Evolutionary conservation across 2,113 vertebrate species (phyloP), one percentile per base, ranked within the genome.

Genomic region (Octodon degus): DNA sequence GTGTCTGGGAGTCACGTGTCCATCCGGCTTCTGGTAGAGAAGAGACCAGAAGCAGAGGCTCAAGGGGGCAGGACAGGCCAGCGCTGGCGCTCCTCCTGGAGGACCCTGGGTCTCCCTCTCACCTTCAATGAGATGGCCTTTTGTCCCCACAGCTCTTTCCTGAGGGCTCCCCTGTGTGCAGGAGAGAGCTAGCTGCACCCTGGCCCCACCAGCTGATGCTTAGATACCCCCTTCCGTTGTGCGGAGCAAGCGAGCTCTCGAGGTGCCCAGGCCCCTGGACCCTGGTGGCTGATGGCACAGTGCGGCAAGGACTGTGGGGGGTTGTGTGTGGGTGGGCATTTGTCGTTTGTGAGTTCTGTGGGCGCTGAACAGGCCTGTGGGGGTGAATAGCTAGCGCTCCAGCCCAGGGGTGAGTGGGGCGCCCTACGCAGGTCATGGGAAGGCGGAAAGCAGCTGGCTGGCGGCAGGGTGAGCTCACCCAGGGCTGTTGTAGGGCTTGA

Each of bases 111-210:
- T 34, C 34, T 24, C 0, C 7, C 20, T n/a, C 17, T 43, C 68
- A 5, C 0, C 30, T 2, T 24, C 0, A 0, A 47, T 3, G 0
- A 3, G 1, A 0, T 30, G 30, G 9, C n/a, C 0, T 47, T 47
- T 16, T 34, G 63, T 58, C 43, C 2, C 9, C 37, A 25, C 2
- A 0, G 0, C n/a, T n/a, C 32, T 77, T 53, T 79, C 27, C 32
- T 19, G 11, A 24, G 32, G 72, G 25, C 37, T 4, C 20, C 24
- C 25, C 53, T 17, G 27, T 2, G 8, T 43, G 5, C 2, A 0
- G 55, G 55, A 55, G 2, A 0, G 81, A 32, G 8, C 24, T 1
- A 43, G 40, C 40, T 13, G 79, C 12, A 0, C 13, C 32, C 32
- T 34, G 60, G 43, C 47, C 34, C 9, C 1, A 1, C 30, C 8